A percentile compares a stretch with the other conserved stretches of the same genome.
Conservation (phyloP, 2,888 invertebrate genomes). For the Taphrorychus bicolor region DNA sequence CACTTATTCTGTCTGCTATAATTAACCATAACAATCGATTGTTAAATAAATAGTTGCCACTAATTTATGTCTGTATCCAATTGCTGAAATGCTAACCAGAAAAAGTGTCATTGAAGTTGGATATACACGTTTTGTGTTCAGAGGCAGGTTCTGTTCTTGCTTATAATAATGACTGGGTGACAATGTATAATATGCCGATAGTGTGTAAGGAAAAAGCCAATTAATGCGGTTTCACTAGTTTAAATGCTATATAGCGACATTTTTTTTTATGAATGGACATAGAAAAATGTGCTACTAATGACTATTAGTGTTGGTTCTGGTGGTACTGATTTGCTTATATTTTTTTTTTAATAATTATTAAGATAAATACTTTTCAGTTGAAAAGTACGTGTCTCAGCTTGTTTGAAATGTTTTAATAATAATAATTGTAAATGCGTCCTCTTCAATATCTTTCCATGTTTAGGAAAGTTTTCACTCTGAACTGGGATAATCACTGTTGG, state of each 20-base stretch:
- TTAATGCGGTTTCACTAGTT: neutral
- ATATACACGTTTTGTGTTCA: neutral
- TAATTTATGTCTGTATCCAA: conserved; percentile 13
- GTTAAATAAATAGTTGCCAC: conserved; percentile 3
- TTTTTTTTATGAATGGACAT: neutral
- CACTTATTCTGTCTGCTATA: neutral
- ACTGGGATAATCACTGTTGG: too few species aligned
- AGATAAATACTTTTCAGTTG: too few species aligned
- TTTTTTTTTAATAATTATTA: too few species aligned
- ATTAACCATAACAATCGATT: conserved; percentile 4
- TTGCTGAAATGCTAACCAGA: conserved; percentile 4
- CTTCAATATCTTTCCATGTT: too few species aligned
- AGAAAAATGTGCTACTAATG: neutral
- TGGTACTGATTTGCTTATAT: too few species aligned
- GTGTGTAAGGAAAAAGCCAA: neutral
- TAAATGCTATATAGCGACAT: too few species aligned
- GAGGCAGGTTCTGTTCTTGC: conserved; percentile 1
- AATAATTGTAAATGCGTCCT: too few species aligned
- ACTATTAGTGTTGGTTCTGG: too few species aligned
- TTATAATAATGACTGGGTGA: neutral
- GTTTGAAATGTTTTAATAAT: too few species aligned
- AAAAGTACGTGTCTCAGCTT: too few species aligned
- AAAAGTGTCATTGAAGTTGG: conserved; percentile 8
- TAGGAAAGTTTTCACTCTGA: too few species aligned
- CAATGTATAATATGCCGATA: neutral